Percentiles rank a stretch among this genome's conserved stretches.
These are phyloP conservation scores for Odontomyia ornata DNA, from an alignment of 2,888 invertebrate species.

Conservation along the genomic window DNA sequence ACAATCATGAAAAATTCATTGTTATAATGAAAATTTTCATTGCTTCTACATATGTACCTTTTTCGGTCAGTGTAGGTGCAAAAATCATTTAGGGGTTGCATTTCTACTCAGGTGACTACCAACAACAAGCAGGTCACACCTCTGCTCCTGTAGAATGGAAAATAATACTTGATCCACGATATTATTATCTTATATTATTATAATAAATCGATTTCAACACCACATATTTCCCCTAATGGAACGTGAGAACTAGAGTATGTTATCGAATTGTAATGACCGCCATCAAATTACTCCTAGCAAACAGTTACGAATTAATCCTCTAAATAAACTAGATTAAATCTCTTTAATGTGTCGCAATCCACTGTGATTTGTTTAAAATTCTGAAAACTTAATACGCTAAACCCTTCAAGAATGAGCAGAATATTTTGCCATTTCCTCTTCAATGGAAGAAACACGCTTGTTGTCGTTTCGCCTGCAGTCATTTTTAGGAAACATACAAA, in stretches of 20 bases:
- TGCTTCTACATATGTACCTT: too few relatives aligned
- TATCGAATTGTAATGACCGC: neutral
- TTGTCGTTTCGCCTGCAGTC: conserved; percentile 23
- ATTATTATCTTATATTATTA: too few relatives aligned
- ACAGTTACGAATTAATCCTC: conserved; percentile 13
- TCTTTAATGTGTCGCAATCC: conserved; percentile 31
- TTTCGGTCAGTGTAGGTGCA: too few relatives aligned
- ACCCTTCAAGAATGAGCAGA: neutral
- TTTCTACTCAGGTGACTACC: too few relatives aligned
- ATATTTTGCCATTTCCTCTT: neutral
- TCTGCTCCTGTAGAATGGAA: too few relatives aligned
- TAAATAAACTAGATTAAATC: conserved; percentile 21
- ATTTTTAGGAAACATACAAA: conserved; percentile 2
- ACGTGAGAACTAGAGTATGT: conserved; percentile 9
- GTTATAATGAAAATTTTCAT: too few relatives aligned
- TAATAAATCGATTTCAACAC: too few relatives aligned
- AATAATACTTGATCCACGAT: too few relatives aligned
- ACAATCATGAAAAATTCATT: too few relatives aligned
- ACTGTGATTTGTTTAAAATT: neutral
- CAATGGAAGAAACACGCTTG: neutral
- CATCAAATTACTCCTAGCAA: neutral
- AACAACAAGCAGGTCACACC: too few relatives aligned
- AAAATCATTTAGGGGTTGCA: too few relatives aligned
- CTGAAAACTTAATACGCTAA: neutral
- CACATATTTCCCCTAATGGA: neutral